These are phyloP conservation scores for Geococcyx californianus DNA, from an alignment of 2,113 vertebrate genomes.

Conservation along the genomic window DNA sequence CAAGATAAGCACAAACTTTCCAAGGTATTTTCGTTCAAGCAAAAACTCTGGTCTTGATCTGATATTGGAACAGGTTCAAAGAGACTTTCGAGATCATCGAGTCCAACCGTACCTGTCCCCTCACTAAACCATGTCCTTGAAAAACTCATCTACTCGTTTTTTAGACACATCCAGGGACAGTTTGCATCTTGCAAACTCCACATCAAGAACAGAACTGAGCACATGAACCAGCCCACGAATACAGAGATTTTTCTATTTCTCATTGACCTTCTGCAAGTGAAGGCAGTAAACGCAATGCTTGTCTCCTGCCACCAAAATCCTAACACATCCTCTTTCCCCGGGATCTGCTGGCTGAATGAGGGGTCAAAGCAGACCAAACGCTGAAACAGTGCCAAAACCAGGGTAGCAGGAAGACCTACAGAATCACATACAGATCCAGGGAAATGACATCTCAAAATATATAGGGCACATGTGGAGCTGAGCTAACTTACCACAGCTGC, in stretches of 20 bases:
- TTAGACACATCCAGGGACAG: no score
- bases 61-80: no score
- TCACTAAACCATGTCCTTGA: no score
- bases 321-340: not conserved
- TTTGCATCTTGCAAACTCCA: not conserved
- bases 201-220: not conserved
- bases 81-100: no score
- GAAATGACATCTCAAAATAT: slow-evolving; percentile 2
- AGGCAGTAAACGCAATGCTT: rapidly evolving
- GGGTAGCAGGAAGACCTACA: not conserved
- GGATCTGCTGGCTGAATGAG: not conserved
- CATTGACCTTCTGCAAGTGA: not conserved
- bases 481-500: slow-evolving; percentile 55
- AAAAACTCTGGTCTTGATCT: not conserved
- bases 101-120: no score
- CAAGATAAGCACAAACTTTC: not conserved
- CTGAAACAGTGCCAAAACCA: not conserved
- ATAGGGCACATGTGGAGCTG: slow-evolving; percentile 31
- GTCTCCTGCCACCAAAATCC: not conserved
- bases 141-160: no score
- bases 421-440: not conserved
- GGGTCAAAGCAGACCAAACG: not conserved
- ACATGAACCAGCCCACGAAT: not conserved
- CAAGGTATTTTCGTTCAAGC: not conserved
- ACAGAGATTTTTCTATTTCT: not conserved